Conservation (phyloP, 2,113 vertebrate genomes). For the Apteryx mantelli region DNA sequence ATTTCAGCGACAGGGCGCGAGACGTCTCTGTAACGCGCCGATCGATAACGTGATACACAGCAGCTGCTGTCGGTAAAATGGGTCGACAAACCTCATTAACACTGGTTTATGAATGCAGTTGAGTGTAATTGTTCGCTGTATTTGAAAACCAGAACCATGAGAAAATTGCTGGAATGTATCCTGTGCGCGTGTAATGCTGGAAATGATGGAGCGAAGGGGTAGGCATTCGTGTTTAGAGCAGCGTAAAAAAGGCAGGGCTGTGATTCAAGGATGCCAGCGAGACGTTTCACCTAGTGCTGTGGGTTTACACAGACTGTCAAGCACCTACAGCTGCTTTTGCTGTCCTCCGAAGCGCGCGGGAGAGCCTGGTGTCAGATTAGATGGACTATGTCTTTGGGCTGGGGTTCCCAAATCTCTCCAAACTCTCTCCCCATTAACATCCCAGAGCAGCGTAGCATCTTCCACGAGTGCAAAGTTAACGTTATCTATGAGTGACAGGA, state of each 20-base stretch:
- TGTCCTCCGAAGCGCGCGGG: fast-evolving
- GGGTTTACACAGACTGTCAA: not conserved
- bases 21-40: not conserved
- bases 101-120: not conserved
- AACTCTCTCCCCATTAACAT: too few species aligned
- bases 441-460: not conserved
- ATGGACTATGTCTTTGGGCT: not conserved
- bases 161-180: not conserved
- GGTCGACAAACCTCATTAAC: not conserved
- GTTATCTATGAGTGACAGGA: fast-evolving
- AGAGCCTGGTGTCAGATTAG: not conserved
- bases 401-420: not conserved
- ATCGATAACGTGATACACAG: not conserved
- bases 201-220: not conserved
- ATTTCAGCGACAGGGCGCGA: not conserved
- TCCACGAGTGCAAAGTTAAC: fast-evolving
- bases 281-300: not conserved
- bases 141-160: not conserved
- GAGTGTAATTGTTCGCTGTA: not conserved
- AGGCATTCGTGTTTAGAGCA: not conserved
- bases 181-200: not conserved
- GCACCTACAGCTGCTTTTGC: not conserved
- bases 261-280: not conserved
- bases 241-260: not conserved
- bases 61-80: not conserved